Evolutionary conservation across 2,797 vertebrate species (phyloP).

Genomic region (Heteromormyrus szaboi): DNA sequence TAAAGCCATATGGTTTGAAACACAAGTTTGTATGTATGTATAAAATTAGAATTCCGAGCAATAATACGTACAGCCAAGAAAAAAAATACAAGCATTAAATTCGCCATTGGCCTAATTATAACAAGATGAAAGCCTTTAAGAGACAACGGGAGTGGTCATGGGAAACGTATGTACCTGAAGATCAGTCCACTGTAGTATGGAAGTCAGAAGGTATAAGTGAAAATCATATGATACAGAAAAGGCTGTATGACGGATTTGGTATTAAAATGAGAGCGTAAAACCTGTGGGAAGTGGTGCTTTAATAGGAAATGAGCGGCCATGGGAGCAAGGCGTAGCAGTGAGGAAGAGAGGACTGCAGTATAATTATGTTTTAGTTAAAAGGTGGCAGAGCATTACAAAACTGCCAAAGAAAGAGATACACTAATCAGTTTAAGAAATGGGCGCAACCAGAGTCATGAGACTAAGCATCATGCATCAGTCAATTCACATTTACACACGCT

Average conservation of each 20-base stretch:
- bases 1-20: background rate
- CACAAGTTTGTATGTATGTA: background rate
- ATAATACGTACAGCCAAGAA: background rate
- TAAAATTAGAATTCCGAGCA: background rate
- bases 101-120: background rate
- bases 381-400: conserved; percentile 4
- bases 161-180: background rate
- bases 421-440: background rate
- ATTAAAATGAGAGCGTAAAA: background rate
- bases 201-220: background rate
- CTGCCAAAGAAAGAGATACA: background rate
- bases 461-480: conserved; percentile 4
- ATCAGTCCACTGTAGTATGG: background rate
- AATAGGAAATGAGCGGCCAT: background rate
- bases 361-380: conserved; percentile 10
- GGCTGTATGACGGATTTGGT: background rate
- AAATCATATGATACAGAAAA: background rate
- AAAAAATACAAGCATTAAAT: background rate
- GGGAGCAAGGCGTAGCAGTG: background rate
- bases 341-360: background rate
- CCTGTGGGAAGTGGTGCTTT: background rate
- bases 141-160: background rate
- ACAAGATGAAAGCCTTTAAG: background rate
- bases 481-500: conserved; percentile 10
- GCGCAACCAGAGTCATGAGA: background rate